These are phyloP conservation scores for Sebastes taczanowskii DNA, from an alignment of 2,797 vertebrate genomes.

Conservation along the genomic window DNA sequence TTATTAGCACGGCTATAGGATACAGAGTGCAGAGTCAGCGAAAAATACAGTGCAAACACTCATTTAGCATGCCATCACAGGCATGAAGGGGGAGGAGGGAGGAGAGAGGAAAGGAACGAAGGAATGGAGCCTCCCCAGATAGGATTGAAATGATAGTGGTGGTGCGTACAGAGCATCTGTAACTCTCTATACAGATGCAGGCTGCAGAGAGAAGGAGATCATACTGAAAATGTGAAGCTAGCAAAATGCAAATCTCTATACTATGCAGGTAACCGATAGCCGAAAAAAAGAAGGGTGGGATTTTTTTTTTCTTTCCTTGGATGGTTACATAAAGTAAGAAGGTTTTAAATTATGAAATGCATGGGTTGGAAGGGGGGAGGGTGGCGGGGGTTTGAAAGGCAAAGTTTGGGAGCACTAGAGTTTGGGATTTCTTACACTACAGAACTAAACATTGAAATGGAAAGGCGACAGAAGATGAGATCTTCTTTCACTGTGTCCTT, in stretches of 20 bases:
- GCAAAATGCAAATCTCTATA: slow-evolving; percentile 70
- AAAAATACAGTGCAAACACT: slow-evolving; percentile 67
- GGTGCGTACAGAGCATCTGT: not conserved
- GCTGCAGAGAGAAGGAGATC: slow-evolving; percentile 37
- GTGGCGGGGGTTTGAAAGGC: not conserved
- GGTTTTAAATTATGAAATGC: slow-evolving; percentile 8
- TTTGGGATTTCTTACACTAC: not conserved
- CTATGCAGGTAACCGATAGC: slow-evolving; percentile 27
- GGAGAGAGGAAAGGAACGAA: not conserved
- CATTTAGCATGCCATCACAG: slow-evolving; percentile 70
- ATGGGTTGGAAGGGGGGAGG: not conserved
- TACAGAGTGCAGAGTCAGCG: slow-evolving; percentile 57
- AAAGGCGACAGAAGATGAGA: not conserved
- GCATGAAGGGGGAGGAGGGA: slow-evolving; percentile 28
- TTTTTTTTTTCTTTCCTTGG: not conserved
- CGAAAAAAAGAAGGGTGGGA: not conserved
- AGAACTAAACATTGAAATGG: not conserved
- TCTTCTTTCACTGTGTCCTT: not conserved
- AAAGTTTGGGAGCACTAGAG: not conserved
- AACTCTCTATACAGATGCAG: not conserved
- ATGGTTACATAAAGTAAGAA: slow-evolving; percentile 1
- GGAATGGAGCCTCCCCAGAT: slow-evolving; percentile 33
- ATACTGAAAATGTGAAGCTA: slow-evolving; percentile 58
- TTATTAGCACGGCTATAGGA: slow-evolving; percentile 71
- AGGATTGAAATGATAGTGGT: slow-evolving; percentile 33